phyloP scores from a whole-genome alignment of 2,113 vertebrate species.

The Gallinago paraguaiae region DNA sequence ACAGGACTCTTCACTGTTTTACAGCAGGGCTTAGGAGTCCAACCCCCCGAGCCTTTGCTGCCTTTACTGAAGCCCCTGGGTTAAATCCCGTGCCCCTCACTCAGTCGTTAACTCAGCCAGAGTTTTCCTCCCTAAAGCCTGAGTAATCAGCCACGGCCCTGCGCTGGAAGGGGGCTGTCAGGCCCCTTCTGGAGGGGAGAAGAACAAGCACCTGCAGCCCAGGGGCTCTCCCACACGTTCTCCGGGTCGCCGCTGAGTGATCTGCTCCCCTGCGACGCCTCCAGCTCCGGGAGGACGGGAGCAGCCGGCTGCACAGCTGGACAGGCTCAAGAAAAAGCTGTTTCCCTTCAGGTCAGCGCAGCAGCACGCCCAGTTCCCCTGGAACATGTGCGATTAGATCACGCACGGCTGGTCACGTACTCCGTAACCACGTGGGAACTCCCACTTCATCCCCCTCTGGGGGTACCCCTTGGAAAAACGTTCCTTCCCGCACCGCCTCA shows the following conservation, averaged over 20 bases:
- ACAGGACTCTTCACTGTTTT: background rate
- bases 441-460: rapidly evolving
- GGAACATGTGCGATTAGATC: background rate
- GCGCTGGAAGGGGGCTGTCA: background rate
- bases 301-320: background rate
- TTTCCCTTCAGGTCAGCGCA: background rate
- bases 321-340: background rate
- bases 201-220: background rate
- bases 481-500: background rate
- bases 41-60: background rate
- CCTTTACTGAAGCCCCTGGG: background rate
- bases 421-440: background rate
- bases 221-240: background rate
- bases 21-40: background rate
- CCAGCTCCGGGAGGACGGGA: background rate
- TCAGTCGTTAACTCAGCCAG: background rate
- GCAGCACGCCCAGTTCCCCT: background rate
- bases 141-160: background rate
- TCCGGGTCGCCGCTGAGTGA: background rate
- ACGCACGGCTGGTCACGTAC: background rate
- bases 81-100: background rate
- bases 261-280: background rate
- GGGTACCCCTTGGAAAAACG: background rate
- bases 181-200: background rate
- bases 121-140: background rate